Percentiles rank a stretch among this genome's conserved stretches.
Evolutionary conservation across 2,888 invertebrate genomes (phyloP).

Genomic region (Catocala sponsa): DNA sequence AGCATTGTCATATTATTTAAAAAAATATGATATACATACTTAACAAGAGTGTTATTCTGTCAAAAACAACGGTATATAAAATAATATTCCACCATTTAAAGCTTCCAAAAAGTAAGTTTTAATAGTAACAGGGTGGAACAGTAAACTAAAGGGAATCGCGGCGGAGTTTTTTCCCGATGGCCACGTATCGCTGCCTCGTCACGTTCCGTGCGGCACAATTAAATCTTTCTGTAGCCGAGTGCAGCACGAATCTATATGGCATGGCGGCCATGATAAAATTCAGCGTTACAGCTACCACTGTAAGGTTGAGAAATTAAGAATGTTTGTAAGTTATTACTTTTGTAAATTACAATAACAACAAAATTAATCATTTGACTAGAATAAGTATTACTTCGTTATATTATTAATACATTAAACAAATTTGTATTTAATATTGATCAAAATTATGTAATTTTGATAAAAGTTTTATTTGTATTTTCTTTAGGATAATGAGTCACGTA

Average conservation of each 20-base stretch:
- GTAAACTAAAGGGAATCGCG: slow-evolving; percentile 38
- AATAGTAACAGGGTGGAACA: slow-evolving; percentile 8
- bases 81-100: neutral
- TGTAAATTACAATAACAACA: no score
- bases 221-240: slow-evolving; percentile 59
- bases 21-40: no score
- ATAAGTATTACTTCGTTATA: no score
- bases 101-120: slow-evolving; percentile 7
- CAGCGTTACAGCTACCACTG: neutral
- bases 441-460: no score
- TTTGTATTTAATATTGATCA: no score
- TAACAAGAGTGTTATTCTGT: no score
- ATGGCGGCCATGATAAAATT: slow-evolving; percentile 10
- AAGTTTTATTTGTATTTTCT: no score
- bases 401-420: no score
- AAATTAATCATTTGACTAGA: no score
- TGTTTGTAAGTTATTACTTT: neutral
- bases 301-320: neutral
- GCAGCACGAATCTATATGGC: slow-evolving; percentile 42
- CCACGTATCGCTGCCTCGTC: slow-evolving; percentile 53
- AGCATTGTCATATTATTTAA: no score
- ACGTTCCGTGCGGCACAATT: slow-evolving; percentile 68
- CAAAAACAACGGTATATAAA: neutral
- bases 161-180: slow-evolving; percentile 41
- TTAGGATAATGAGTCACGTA: no score